Percentiles rank a stretch among this genome's conserved stretches.
These are phyloP conservation scores for Plutomurus gul DNA, from an alignment of 1,140 invertebrate genomes.

Conservation along the genomic window DNA sequence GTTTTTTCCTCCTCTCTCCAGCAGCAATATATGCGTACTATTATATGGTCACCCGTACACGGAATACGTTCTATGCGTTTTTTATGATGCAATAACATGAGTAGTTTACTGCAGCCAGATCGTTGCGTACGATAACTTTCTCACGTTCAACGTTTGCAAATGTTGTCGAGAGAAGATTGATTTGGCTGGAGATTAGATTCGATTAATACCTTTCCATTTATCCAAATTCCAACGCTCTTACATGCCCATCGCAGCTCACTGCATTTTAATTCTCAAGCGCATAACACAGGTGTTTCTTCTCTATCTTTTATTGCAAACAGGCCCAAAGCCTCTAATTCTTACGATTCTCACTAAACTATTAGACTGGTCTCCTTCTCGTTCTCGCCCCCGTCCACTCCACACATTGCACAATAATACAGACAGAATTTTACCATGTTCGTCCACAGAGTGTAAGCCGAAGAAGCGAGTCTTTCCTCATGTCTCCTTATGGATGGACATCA, in stretches of 20 bases:
- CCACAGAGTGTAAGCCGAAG: no score
- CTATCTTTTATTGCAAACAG: neutral
- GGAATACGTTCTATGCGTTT: slow-evolving; percentile 6
- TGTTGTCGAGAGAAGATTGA: slow-evolving; percentile 20
- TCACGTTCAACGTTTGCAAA: slow-evolving; percentile 21
- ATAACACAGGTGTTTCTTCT: neutral
- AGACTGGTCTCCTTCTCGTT: no score
- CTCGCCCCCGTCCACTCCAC: no score
- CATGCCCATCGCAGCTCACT: no score
- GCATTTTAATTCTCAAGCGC: neutral
- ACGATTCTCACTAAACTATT: no score
- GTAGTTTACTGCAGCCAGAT: neutral
- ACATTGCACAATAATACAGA: neutral
- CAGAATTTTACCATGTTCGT: neutral
- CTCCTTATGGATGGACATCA: slow-evolving; percentile 4
- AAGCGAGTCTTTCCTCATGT: slow-evolving; percentile 5
- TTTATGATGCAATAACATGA: slow-evolving; percentile 24
- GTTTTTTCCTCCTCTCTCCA: no score
- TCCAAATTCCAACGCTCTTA: neutral
- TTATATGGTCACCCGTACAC: neutral
- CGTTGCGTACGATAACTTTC: neutral
- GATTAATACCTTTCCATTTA: slow-evolving; percentile 21
- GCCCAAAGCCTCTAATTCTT: no score
- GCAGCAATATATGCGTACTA: no score
- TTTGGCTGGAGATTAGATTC: slow-evolving; percentile 23